Evolutionary conservation across 2,888 invertebrate genomes (phyloP).

Genomic region (Drosophila niveifrons): DNA sequence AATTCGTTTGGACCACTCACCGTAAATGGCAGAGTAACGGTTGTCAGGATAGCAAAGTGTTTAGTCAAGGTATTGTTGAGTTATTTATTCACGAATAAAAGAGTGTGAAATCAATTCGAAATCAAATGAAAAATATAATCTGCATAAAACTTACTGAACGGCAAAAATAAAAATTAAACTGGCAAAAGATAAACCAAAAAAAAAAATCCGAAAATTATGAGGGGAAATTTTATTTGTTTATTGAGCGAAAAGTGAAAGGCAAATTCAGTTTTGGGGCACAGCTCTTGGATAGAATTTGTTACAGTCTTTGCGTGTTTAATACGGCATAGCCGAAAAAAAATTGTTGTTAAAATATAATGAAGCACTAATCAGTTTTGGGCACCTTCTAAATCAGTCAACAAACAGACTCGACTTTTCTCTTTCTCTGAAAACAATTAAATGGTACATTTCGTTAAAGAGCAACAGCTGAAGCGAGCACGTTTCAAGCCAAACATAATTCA

Average conservation of each 20-base stretch:
- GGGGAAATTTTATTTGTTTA: conserved; percentile 63
- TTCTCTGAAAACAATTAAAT: conserved; percentile 32
- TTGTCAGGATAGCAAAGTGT: conserved; percentile 5
- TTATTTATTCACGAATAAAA: conserved; percentile 5
- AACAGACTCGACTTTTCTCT: conserved; percentile 26
- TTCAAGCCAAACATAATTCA: conserved; percentile 29
- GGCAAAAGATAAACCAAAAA: conserved; percentile 35
- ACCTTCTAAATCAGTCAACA: conserved; percentile 30
- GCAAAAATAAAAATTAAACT: conserved; percentile 11
- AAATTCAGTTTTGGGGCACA: conserved; percentile 40
- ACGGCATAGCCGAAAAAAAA: conserved; percentile 50
- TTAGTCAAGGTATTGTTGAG: conserved; percentile 6
- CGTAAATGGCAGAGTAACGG: conserved; percentile 5
- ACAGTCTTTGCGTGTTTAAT: conserved; percentile 75
- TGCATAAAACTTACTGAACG: conserved; percentile 11
- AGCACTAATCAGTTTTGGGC: conserved; percentile 52
- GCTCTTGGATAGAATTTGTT: conserved; percentile 68
- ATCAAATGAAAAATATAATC: conserved; percentile 12
- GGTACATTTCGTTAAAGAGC: conserved; percentile 22
- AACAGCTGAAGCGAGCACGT: conserved; percentile 21
- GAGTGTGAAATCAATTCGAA: conserved; percentile 14
- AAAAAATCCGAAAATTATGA: background rate
- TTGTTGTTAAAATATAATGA: conserved; percentile 54
- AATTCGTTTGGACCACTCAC: background rate
- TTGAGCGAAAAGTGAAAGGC: conserved; percentile 65